Percentiles rank a stretch among this genome's conserved stretches.
Conservation (phyloP, 2,797 vertebrate species). For the Halcyon smyrnensis region DNA sequence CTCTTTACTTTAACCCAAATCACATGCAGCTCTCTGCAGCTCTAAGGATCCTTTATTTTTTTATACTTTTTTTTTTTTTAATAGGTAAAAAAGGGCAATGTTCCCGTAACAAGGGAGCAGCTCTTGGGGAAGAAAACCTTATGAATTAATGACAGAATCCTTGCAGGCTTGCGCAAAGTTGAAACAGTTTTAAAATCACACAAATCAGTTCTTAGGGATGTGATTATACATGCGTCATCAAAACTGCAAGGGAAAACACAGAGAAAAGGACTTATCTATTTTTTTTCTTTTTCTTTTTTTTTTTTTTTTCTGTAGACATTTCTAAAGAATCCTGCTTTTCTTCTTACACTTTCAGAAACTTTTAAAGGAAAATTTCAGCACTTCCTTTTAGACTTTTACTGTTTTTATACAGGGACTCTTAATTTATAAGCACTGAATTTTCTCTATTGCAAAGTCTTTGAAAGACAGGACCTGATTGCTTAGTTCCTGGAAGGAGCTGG, state of each 20-base stretch:
- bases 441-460: background rate
- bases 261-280: background rate
- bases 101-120: background rate
- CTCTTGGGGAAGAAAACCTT: background rate
- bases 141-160: background rate
- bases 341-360: too few species aligned
- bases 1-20: background rate
- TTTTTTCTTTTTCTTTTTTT: background rate
- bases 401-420: background rate
- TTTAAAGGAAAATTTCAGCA: background rate
- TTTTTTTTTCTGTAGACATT: background rate
- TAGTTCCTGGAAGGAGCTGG: constrained; percentile 19
- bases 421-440: background rate
- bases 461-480: background rate
- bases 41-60: background rate
- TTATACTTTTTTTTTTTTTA: background rate
- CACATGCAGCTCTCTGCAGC: background rate
- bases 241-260: background rate
- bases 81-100: background rate
- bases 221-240: background rate
- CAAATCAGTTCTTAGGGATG: background rate
- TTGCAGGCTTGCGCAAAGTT: background rate
- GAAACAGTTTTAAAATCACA: background rate
- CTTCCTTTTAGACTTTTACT: background rate
- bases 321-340: background rate